Conservation (phyloP, 1,140 invertebrate genomes). For the Conus betulinus region DNA sequence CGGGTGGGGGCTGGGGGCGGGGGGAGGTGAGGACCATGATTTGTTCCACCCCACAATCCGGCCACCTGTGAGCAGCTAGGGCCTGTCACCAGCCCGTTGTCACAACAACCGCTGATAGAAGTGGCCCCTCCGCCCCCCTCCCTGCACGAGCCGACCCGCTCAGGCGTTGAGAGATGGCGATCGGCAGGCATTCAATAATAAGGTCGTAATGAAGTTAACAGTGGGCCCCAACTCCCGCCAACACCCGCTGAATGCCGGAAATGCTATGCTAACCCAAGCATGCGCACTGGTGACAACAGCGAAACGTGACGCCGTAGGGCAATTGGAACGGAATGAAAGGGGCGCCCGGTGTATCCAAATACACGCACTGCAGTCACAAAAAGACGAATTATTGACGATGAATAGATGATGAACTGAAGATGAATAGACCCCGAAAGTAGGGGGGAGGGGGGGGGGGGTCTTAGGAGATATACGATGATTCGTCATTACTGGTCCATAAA, state of each 20-base stretch:
- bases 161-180: neutral
- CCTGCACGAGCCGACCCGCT: neutral
- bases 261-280: neutral
- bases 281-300: neutral
- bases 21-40: too few species aligned
- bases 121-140: neutral
- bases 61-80: neutral
- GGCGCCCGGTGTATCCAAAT: too few species aligned
- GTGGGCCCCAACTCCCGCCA: too few species aligned
- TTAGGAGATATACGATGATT: too few species aligned
- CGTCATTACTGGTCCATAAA: too few species aligned
- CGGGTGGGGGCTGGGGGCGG: too few species aligned
- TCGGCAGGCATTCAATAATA: neutral
- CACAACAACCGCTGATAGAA: neutral
- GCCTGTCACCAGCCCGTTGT: neutral
- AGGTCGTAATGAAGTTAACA: slow-evolving; percentile 18
- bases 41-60: too few species aligned
- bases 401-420: neutral
- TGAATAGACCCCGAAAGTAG: too few species aligned
- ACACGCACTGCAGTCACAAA: neutral
- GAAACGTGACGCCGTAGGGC: too few species aligned
- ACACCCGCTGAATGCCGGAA: neutral
- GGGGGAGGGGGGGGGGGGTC: too few species aligned
- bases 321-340: too few species aligned
- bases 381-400: neutral